A percentile compares a stretch with the other conserved stretches of the same genome.
Evolutionary conservation across 1,140 invertebrate genomes (phyloP).

Genomic region (Aradophagus sp.): DNA sequence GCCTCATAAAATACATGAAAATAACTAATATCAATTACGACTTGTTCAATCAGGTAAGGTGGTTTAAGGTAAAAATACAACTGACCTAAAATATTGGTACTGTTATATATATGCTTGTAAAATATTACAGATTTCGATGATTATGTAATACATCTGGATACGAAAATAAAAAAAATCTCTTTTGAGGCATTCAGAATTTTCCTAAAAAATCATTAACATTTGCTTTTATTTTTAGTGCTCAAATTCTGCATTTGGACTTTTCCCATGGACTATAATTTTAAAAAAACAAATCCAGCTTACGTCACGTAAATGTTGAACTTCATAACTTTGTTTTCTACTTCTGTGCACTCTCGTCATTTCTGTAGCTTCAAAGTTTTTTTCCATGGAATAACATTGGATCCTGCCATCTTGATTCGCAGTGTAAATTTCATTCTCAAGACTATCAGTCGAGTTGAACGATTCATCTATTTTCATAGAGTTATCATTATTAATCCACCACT

Average conservation of each 20-base stretch:
- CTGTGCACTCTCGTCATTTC: conserved; percentile 79
- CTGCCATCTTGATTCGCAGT: conserved; percentile 66
- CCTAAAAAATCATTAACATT: neutral
- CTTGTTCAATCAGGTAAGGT: neutral
- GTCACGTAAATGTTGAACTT: neutral
- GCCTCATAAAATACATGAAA: neutral
- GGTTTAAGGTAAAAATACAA: neutral
- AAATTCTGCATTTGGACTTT: no score
- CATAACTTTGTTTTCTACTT: conserved; percentile 76
- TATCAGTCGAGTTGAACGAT: neutral
- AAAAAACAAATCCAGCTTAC: neutral
- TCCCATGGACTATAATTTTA: no score
- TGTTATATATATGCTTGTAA: no score
- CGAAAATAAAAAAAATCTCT: no score
- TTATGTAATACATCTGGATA: no score
- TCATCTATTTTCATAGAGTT: conserved; percentile 54
- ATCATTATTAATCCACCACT: conserved; percentile 63
- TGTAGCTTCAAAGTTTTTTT: conserved; percentile 75
- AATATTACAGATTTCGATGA: no score
- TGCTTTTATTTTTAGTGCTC: neutral
- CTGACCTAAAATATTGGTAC: no score
- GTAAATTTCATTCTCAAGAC: conserved; percentile 62
- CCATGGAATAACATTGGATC: conserved; percentile 58
- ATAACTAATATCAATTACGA: neutral
- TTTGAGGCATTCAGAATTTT: no score